phyloP scores from a whole-genome alignment of 2,113 vertebrate genomes.

The Sciurus niger region DNA sequence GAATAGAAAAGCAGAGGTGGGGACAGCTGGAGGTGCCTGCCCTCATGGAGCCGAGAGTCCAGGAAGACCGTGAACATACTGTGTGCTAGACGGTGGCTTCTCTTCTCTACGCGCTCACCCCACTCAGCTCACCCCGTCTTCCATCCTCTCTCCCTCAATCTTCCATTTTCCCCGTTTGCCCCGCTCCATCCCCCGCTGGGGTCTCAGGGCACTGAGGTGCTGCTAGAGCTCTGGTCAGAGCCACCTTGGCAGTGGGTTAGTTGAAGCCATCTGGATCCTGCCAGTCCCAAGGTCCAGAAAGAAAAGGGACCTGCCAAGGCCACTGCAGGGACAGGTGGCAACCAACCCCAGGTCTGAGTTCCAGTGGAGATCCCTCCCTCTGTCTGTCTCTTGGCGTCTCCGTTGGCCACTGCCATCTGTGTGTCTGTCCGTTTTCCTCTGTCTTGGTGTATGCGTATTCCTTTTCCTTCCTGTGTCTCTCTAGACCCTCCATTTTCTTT shows the following conservation, averaged over 20 bases:
- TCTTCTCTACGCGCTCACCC: no score
- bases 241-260: background rate
- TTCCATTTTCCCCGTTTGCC: no score
- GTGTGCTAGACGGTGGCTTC: background rate
- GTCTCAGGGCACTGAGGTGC: background rate
- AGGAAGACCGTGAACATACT: background rate
- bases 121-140: background rate
- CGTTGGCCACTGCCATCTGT: background rate
- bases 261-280: background rate
- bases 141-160: background rate
- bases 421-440: background rate
- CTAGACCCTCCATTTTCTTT: background rate
- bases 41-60: background rate
- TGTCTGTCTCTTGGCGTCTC: background rate
- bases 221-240: background rate
- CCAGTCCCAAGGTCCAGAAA: background rate
- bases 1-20: background rate
- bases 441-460: background rate
- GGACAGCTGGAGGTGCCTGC: background rate
- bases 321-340: background rate
- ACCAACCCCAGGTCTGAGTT: background rate
- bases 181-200: background rate
- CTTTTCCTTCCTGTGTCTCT: no score
- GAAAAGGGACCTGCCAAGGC: background rate
- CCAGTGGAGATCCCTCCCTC: background rate